Conservation (phyloP, 2,113 vertebrate genomes). For the Apeltes quadracus region DNA sequence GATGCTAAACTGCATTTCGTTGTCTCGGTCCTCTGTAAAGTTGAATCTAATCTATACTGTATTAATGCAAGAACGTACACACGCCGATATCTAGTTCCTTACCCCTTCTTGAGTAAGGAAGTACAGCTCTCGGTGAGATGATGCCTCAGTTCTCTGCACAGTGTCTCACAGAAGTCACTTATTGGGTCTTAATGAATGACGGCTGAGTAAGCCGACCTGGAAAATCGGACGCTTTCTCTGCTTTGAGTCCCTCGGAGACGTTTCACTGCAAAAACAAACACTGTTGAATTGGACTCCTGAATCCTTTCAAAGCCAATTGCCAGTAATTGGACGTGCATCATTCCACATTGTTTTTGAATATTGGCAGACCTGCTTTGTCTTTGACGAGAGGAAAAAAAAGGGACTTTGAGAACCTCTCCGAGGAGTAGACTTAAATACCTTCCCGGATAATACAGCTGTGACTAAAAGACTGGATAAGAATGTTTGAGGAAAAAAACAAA, state of each 20-base stretch:
- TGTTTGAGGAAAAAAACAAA: not conserved
- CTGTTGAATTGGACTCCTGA: conserved; percentile 45
- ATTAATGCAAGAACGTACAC: too few species aligned
- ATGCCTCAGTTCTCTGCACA: conserved; percentile 30
- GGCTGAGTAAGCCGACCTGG: conserved; percentile 39
- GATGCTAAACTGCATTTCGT: too few species aligned
- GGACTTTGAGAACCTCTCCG: conserved; percentile 20
- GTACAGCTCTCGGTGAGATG: conserved; percentile 16
- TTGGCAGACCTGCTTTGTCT: conserved; percentile 38
- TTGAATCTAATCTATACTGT: too few species aligned
- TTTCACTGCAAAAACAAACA: conserved; percentile 68
- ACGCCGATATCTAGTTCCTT: not conserved
- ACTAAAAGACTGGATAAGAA: not conserved
- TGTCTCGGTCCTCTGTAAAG: too few species aligned
- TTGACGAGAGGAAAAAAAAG: conserved; percentile 6
- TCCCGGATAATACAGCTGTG: conserved; percentile 19
- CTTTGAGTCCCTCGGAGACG: conserved; percentile 38
- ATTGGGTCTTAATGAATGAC: conserved; percentile 46
- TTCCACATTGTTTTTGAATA: conserved; percentile 37
- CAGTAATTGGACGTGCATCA: conserved; percentile 57
- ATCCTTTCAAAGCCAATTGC: conserved; percentile 53
- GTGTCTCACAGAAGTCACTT: conserved; percentile 36
- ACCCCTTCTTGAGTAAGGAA: not conserved
- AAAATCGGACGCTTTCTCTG: conserved; percentile 49
- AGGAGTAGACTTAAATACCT: conserved; percentile 23